These are phyloP conservation scores for Harpagus bidentatus DNA, from an alignment of 2,113 vertebrate genomes.

Conservation along the genomic window DNA sequence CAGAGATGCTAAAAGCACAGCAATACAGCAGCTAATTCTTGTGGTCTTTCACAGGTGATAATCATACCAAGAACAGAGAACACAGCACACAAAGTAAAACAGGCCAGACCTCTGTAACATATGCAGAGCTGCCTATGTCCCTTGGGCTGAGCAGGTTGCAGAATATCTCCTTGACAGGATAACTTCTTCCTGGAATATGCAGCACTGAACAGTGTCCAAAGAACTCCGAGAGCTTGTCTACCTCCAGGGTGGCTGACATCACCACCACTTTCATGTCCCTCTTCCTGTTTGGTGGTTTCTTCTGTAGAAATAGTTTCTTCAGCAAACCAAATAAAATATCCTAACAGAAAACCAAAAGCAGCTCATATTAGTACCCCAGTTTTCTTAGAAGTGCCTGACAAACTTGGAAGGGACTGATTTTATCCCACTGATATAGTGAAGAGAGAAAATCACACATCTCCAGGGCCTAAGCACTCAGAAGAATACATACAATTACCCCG, in stretches of 20 bases:
- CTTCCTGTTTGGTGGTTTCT: constrained; percentile 66
- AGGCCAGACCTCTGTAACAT: constrained; percentile 87
- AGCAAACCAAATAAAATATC: constrained; percentile 95
- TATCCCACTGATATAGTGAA: rapidly evolving
- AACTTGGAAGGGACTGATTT: background rate
- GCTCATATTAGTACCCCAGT: background rate
- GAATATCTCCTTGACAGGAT: constrained; percentile 87
- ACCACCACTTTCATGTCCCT: constrained; percentile 87
- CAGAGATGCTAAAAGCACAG: background rate
- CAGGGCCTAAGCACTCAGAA: background rate
- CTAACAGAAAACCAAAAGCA: constrained; percentile 58
- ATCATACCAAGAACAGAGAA: background rate
- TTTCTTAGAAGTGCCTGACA: background rate
- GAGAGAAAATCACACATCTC: background rate
- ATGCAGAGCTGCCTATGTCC: constrained; percentile 84
- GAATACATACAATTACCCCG: background rate
- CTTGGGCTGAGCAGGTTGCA: constrained; percentile 88
- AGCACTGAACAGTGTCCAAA: constrained; percentile 87
- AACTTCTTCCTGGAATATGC: constrained; percentile 88
- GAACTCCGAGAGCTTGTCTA: constrained; percentile 87
- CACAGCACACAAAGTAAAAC: background rate
- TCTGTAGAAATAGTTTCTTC: constrained; percentile 82
- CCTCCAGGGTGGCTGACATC: constrained; percentile 97
- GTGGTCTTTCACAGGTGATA: background rate
- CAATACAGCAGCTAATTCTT: background rate